Evolutionary conservation across 2,797 vertebrate species (phyloP).

Genomic region (Phylloscopus collybita): DNA sequence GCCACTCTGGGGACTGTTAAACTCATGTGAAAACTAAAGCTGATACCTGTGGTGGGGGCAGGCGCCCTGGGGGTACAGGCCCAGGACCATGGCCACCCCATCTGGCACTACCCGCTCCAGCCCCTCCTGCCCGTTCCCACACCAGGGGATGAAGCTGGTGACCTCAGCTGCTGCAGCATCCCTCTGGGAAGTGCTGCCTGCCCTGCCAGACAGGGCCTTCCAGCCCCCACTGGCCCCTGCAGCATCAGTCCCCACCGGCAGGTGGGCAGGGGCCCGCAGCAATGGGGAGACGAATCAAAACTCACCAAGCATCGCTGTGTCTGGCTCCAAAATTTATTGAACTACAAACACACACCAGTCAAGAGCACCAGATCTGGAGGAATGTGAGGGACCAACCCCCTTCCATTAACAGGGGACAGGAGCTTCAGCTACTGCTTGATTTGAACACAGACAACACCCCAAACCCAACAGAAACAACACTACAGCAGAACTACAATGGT

Average conservation of each 20-base stretch:
- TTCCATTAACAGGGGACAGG: not conserved
- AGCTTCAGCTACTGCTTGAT: constrained; percentile 6
- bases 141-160: accelerated
- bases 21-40: no score
- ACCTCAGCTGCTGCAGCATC: not conserved
- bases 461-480: not conserved
- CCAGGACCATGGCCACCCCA: accelerated
- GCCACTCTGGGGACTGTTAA: not conserved
- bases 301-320: not conserved
- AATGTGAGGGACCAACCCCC: not conserved
- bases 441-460: not conserved
- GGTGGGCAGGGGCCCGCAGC: accelerated
- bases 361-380: not conserved
- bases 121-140: not conserved
- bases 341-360: constrained; percentile 1
- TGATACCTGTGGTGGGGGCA: not conserved
- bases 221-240: not conserved
- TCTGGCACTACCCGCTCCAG: accelerated
- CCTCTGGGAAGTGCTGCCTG: not conserved
- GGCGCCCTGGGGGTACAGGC: accelerated
- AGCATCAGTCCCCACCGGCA: not conserved
- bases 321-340: not conserved
- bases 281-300: not conserved
- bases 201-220: not conserved
- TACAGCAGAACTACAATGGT: not conserved